Conservation (phyloP, 2,797 vertebrate genomes). For the Halcyon badia region DNA sequence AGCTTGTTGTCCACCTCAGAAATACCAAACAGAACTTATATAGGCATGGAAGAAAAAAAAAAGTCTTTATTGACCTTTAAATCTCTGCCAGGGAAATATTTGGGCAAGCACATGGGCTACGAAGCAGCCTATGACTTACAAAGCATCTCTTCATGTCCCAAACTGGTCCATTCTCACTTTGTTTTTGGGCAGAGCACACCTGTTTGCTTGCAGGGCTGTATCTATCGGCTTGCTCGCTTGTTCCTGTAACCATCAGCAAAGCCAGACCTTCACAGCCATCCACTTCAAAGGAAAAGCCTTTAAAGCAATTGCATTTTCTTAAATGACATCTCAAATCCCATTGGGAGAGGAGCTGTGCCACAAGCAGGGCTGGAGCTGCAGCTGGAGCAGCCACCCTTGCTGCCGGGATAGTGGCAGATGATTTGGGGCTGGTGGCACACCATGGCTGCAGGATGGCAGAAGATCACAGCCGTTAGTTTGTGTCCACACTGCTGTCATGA, state of each 20-base stretch:
- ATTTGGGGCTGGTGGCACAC: not conserved
- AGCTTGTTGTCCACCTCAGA: not conserved
- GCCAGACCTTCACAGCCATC: not conserved
- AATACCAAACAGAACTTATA: not conserved
- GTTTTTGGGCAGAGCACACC: not conserved
- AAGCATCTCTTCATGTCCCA: not conserved
- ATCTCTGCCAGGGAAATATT: not conserved
- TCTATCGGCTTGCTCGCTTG: fast-evolving
- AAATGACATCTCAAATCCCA: not conserved
- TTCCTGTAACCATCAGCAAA: fast-evolving
- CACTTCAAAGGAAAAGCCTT: not conserved
- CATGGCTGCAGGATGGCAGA: not conserved
- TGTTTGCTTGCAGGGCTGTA: not conserved
- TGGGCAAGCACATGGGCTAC: not conserved
- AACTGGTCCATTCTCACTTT: not conserved
- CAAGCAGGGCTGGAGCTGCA: fast-evolving
- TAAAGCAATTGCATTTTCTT: not conserved
- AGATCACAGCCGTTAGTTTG: not conserved
- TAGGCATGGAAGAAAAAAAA: not conserved
- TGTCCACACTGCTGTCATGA: too few relatives aligned
- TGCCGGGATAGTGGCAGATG: not conserved
- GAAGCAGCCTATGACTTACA: not conserved
- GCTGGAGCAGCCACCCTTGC: not conserved
- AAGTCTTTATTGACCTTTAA: not conserved
- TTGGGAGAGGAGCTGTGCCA: not conserved